Evolutionary conservation across 2,888 invertebrate genomes (phyloP), one percentile per base, ranked within the genome.

Genomic region (Terebella lapidaria): DNA sequence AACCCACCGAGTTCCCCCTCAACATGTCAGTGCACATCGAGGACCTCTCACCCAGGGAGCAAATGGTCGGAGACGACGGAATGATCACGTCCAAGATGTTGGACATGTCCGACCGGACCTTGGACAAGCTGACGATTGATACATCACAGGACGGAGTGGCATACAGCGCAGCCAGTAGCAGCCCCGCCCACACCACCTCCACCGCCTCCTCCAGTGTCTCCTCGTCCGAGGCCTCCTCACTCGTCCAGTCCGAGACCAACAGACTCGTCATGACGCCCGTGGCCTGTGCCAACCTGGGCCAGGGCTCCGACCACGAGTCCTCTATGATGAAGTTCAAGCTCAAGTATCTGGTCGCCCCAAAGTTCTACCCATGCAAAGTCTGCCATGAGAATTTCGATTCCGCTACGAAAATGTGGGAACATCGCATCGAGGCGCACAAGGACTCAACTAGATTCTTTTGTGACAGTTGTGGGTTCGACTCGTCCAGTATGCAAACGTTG

Each of bases 341-440:
- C 26, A 54, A 45, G 25, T 46, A 29, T 22, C 49, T 49, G 24
- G 22, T 22, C 18, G 49, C 18, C 22, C 49, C 49, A 5, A 49
- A 49, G 49, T 49, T 49, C 22, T n/a, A 20, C 22, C 2, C 15
- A 20, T 49, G 22, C 53, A 22, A 27, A 3, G 18, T 56, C 18
- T 66, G 66, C 25, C 29, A 49, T n/a, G 45, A 52, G 55, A 26
- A 45, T 20, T 65, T 65, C 29, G 60, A 63, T 15, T 52, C 30
- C 45, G 51, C 56, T 3, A 56, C 59, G 20, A 54, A 51, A 27
- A 60, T 62, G 64, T 65, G 66, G 64, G 35, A 60, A 15, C 66
- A 65, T 30, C 30, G 52, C 1, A 20, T 60, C 0, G 49, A 29
- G 22, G 58, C 56, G 29, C 63, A 63, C 46, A 52, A 56, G n/a